phyloP scores from a whole-genome alignment of 1,140 invertebrate genomes.

The Calephelis nemesis region DNA sequence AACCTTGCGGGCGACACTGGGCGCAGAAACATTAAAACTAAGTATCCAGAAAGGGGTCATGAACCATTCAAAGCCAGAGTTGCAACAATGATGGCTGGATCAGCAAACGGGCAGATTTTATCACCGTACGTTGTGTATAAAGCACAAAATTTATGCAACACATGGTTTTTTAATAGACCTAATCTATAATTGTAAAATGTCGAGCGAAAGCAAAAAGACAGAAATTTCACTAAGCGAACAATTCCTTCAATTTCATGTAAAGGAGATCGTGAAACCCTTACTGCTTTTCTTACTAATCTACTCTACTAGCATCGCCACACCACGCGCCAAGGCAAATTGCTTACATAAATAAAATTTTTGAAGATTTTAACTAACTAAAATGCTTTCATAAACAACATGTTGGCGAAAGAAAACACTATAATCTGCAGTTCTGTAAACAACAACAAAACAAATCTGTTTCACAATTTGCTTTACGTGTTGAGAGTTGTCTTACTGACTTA shows the following conservation, averaged over 20 bases:
- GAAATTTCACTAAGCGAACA: no score
- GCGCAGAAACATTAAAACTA: no score
- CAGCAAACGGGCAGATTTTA: no score
- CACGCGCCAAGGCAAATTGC: slow-evolving; percentile 31
- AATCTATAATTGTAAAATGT: no score
- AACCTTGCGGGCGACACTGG: no score
- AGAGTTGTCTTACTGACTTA: slow-evolving; percentile 20
- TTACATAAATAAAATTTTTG: slow-evolving; percentile 26
- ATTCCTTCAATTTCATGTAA: neutral
- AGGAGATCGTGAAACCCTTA: slow-evolving; percentile 12
- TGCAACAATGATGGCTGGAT: no score
- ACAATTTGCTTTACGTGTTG: slow-evolving; percentile 13
- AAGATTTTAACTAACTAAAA: slow-evolving; percentile 19
- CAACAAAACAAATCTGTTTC: slow-evolving; percentile 13
- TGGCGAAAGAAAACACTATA: slow-evolving; percentile 2
- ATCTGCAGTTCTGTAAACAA: slow-evolving; percentile 13
- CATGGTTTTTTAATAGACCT: no score
- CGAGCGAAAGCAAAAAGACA: no score
- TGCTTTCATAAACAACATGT: slow-evolving; percentile 9
- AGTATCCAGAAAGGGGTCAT: no score
- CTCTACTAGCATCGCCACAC: slow-evolving; percentile 20
- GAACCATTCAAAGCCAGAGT: no score
- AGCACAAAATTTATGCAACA: no score
- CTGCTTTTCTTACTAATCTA: slow-evolving; percentile 19
- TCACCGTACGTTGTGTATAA: no score